Evolutionary conservation across 2,888 invertebrate species (phyloP).

Genomic region (Sussaba pulchella): DNA sequence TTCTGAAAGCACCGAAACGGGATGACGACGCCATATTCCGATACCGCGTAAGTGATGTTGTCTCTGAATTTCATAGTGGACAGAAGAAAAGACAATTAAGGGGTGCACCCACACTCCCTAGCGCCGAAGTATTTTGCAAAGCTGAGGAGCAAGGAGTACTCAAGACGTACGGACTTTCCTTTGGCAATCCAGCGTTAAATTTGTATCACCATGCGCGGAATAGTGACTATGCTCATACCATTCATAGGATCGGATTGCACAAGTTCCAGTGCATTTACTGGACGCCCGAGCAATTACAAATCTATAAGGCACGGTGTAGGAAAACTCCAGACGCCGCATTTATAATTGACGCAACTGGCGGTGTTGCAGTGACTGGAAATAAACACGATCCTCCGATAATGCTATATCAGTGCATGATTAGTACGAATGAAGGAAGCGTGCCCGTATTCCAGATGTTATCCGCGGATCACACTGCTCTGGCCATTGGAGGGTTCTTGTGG

Average conservation of each 20-base stretch:
- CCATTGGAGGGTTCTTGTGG: constrained; percentile 24
- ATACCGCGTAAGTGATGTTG: no score
- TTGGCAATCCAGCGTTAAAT: constrained; percentile 13
- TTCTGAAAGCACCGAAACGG: no score
- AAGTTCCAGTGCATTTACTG: constrained; percentile 59
- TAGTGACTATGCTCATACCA: constrained; percentile 38
- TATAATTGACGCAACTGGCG: constrained; percentile 55
- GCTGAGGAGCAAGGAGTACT: constrained; percentile 19
- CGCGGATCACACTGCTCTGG: constrained; percentile 25
- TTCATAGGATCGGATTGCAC: constrained; percentile 48
- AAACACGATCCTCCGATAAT: constrained; percentile 50
- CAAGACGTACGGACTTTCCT: background rate
- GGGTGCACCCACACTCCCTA: constrained; percentile 23
- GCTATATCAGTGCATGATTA: constrained; percentile 60
- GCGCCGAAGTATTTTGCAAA: constrained; percentile 10
- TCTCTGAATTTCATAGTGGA: constrained; percentile 10
- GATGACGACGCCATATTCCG: no score
- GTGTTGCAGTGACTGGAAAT: constrained; percentile 25
- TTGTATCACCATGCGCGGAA: background rate
- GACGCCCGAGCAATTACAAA: constrained; percentile 49
- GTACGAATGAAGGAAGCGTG: constrained; percentile 31
- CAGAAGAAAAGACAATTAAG: constrained; percentile 40
- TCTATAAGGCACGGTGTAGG: constrained; percentile 47
- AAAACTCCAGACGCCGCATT: constrained; percentile 39
- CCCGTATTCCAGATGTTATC: constrained; percentile 55